These are phyloP conservation scores for Microctonus hyperodae DNA, from an alignment of 2,888 invertebrate species.

Conservation along the genomic window DNA sequence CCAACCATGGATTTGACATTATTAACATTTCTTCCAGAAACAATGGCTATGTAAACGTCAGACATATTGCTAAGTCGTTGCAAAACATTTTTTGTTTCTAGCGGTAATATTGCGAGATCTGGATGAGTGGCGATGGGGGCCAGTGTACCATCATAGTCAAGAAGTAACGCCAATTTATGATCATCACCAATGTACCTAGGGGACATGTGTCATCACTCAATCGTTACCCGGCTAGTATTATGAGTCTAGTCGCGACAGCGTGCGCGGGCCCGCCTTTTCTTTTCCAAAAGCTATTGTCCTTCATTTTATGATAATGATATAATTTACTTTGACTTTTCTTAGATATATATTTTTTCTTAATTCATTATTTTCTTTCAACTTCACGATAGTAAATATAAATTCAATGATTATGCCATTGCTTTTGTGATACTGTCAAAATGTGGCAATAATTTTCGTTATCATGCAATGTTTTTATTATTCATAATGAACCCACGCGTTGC, in stretches of 20 bases:
- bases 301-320: constrained; percentile 9
- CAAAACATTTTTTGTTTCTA: constrained; percentile 84
- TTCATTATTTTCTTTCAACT: constrained; percentile 18
- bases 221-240: constrained; percentile 59
- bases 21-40: constrained; percentile 86
- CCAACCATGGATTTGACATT: constrained; percentile 92
- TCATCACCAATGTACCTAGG: constrained; percentile 84
- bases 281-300: constrained; percentile 31
- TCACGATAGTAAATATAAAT: constrained; percentile 19
- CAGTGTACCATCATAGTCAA: constrained; percentile 89
- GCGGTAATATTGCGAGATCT: constrained; percentile 83
- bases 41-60: constrained; percentile 86
- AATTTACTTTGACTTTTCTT: not conserved
- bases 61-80: constrained; percentile 84
- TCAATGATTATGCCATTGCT: not conserved
- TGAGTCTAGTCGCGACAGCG: constrained; percentile 56
- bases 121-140: constrained; percentile 91
- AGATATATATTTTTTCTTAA: constrained; percentile 6
- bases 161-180: constrained; percentile 81
- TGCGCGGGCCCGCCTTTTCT: constrained; percentile 55
- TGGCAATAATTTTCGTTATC: constrained; percentile 30
- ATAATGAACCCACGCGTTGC: constrained; percentile 49
- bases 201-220: constrained; percentile 58
- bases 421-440: not conserved
- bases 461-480: constrained; percentile 17